A percentile compares a stretch with the other conserved stretches of the same genome.
These are phyloP conservation scores for Orthonevra nobilis DNA, from an alignment of 2,888 invertebrate genomes.

Conservation along the genomic window DNA sequence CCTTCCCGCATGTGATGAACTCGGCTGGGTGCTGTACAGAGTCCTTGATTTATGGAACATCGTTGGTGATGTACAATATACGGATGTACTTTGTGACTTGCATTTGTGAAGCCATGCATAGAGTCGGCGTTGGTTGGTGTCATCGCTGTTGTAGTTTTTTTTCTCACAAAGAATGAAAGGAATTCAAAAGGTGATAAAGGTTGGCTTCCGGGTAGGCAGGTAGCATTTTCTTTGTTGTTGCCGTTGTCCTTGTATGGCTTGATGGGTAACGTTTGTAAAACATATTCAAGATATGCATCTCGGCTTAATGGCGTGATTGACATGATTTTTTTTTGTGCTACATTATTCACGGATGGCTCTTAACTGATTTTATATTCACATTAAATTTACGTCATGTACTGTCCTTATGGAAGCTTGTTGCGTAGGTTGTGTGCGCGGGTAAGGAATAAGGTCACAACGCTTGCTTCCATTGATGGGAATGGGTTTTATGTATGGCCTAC, in stretches of 20 bases:
- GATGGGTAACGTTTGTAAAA: slow-evolving; percentile 7
- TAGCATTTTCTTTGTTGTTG: neutral
- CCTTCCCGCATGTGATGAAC: slow-evolving; percentile 38
- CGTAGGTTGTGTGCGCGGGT: neutral
- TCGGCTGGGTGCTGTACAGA: slow-evolving; percentile 13
- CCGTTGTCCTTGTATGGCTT: neutral
- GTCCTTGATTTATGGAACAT: slow-evolving; percentile 58
- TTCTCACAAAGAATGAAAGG: slow-evolving; percentile 9
- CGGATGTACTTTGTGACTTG: slow-evolving; percentile 25
- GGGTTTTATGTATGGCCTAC: slow-evolving; percentile 12
- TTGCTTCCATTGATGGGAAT: slow-evolving; percentile 39
- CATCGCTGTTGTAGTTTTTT: too few relatives aligned
- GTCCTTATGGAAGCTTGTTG: neutral
- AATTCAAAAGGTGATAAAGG: slow-evolving; percentile 32
- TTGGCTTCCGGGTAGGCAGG: slow-evolving; percentile 61
- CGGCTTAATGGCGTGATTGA: slow-evolving; percentile 57
- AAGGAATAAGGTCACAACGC: slow-evolving; percentile 23
- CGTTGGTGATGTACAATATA: slow-evolving; percentile 15
- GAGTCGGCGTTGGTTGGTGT: too few relatives aligned
- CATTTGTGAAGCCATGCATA: too few relatives aligned
- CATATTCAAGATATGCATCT: slow-evolving; percentile 58
- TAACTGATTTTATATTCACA: slow-evolving; percentile 44
- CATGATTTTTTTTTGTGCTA: slow-evolving; percentile 49
- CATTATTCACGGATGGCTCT: slow-evolving; percentile 43
- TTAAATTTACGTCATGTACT: slow-evolving; percentile 16